Evolutionary conservation across 2,888 invertebrate species (phyloP), one percentile per base, ranked within the genome.

Genomic region (Caenorhabditis becei): DNA sequence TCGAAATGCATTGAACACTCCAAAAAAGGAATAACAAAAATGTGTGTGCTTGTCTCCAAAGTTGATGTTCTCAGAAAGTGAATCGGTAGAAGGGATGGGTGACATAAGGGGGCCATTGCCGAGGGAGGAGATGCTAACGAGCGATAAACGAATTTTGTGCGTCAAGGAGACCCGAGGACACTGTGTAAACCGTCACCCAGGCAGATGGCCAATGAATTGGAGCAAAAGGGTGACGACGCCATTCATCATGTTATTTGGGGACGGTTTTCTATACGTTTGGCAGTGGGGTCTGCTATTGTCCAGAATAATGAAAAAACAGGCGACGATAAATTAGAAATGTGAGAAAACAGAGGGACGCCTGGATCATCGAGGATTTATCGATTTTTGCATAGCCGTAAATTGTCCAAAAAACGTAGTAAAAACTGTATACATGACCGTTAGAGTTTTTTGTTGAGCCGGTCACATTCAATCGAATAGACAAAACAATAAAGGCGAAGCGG

Each of bases 141-240:
- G 75, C 75, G 75, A 75, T 75, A 75, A 75, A 75, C 66, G 75
- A 75, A 75, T 66, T 74, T 75, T 67, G 75, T 66, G 66, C 59
- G 66, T 75, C 65, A 59, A 74, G 74, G 65, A 74, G 75, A 53
- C 35, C 44, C 16, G 47, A 26, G 26, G 47, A 74, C 74, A 74
- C 75, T 61, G 75, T 75, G 75, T 75, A 75, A 66, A 74, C 58
- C 72, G 59, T 74, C 59, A 65, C 20, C 66, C 66, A 75, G 75
- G 66, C 75, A 75, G 75, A 75, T 75, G 75, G 75, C 24, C 59
- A 28, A 47, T 49, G 56, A 74, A 65, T 74, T 54, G 59, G 75
- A 75, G 75, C 75, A 75, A 66, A 59, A 49, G 65, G 75, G 75
- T 49, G 75, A 65, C 75, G 58, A 66, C 66, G 59, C 35, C 61